Base-by-base conservation (phyloP, 1,140 invertebrate genomes). In the Parapsyche elsis region DNA sequence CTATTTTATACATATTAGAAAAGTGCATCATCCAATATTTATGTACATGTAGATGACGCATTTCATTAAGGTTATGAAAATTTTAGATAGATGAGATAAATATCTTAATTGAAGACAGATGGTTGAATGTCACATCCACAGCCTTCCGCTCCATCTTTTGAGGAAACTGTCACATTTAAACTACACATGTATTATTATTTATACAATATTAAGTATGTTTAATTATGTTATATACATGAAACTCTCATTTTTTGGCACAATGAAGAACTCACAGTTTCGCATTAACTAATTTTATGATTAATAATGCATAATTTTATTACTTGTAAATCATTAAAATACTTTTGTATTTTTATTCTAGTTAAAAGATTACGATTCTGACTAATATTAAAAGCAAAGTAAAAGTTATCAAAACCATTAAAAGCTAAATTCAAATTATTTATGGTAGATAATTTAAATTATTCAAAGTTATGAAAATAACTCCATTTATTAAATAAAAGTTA, bases 191-290 rank as follows among this genome's bases (percentile, higher is more conserved):
- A 30, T 14, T 67, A 67, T 10, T 9, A 67, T 67, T 26, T 30
- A 64, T 23, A 26, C 5, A 26, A 12, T 67, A 67, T 67, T 2
- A 12, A 24, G 9, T 5, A 67, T 30, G 5, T 67, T 67, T 26
- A 67, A 16, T 53, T 53, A 53, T 26, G 0, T 61, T 61, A 61
- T 61, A 21, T 26, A 24, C 64, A 26, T 67, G 16, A 64, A 19
- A 67, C 24, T 26, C 26, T 67, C 23, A 24, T 77, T 57, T n/a
- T 76, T 77, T 77, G 75, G 75, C 75, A 77, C 75, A 64, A 53
- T 49, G 75, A 77, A 77, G 75, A 77, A 77, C 53, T 64, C 75
- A 77, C 75, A 77, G 75, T 64, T 57, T 38, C 45, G 10, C 49
- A 12, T 53, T n/a, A n/a, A n/a, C 49, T 16, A 4, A 2, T 53